phyloP scores from a whole-genome alignment of 2,888 invertebrate genomes.

The Drymonia ruficornis region DNA sequence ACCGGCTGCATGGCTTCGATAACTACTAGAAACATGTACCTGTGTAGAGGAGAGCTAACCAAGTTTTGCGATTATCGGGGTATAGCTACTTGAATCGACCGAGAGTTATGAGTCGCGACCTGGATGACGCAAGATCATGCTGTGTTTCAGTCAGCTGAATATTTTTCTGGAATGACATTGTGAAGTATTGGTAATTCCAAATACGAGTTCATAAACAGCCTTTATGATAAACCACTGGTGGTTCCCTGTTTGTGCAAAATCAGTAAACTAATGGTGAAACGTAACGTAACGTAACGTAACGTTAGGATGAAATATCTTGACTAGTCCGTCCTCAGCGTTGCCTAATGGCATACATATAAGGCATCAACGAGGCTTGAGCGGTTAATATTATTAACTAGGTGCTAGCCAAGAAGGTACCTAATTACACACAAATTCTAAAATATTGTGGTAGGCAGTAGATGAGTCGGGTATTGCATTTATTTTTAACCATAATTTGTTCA shows the following conservation, averaged over 20 bases:
- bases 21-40: background rate
- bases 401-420: too few species aligned
- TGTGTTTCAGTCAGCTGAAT: slow-evolving; percentile 35
- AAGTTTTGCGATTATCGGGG: slow-evolving; percentile 15
- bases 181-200: slow-evolving; percentile 3
- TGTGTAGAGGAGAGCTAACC: background rate
- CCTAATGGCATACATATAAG: too few species aligned
- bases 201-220: background rate
- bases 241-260: background rate
- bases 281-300: too few species aligned
- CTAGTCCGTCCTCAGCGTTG: too few species aligned
- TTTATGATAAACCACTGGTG: background rate
- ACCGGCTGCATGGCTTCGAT: slow-evolving; percentile 8
- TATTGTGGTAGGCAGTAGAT: too few species aligned
- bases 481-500: too few species aligned
- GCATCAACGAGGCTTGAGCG: too few species aligned
- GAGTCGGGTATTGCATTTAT: too few species aligned
- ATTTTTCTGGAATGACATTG: slow-evolving; percentile 23
- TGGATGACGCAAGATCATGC: slow-evolving; percentile 51
- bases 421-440: too few species aligned
- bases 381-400: too few species aligned
- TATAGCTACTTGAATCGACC: background rate
- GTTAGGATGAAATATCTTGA: too few species aligned
- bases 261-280: too few species aligned
- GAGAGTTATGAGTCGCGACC: slow-evolving; percentile 44